Evolutionary conservation across 2,888 invertebrate genomes (phyloP).

Genomic region (Drosophila tripunctata): DNA sequence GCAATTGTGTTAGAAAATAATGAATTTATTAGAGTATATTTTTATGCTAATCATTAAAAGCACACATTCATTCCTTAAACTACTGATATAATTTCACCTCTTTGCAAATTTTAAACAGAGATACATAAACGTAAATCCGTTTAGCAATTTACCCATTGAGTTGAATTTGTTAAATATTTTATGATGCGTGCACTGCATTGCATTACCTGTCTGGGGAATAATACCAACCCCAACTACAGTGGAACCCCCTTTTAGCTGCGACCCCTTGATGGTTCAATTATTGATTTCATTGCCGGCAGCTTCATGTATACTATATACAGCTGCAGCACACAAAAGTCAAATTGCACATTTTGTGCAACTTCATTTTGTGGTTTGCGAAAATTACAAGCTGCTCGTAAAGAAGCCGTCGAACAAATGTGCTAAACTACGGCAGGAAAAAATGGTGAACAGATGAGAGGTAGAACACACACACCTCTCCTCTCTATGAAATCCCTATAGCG

Average conservation of each 20-base stretch:
- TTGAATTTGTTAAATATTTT: conserved; percentile 63
- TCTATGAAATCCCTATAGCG: not conserved
- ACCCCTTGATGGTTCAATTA: conserved; percentile 21
- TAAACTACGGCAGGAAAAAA: conserved; percentile 54
- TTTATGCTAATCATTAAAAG: conserved; percentile 19
- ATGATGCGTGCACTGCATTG: conserved; percentile 50
- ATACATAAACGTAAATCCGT: conserved; percentile 58
- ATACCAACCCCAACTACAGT: not conserved
- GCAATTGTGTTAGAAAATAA: no score
- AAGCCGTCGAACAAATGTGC: conserved; percentile 43
- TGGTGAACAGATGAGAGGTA: conserved; percentile 16
- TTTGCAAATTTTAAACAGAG: conserved; percentile 32
- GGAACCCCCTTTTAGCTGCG: not conserved
- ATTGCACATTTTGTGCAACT: conserved; percentile 59
- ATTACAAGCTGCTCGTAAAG: conserved; percentile 60
- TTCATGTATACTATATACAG: conserved; percentile 13
- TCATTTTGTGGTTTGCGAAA: conserved; percentile 60
- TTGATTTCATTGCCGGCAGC: conserved; percentile 33
- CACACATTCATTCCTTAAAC: not conserved
- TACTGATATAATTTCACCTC: not conserved
- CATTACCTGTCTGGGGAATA: conserved; percentile 39
- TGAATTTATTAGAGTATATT: conserved; percentile 5
- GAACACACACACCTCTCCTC: not conserved
- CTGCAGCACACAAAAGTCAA: conserved; percentile 55
- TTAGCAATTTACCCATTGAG: conserved; percentile 47